phyloP scores from a whole-genome alignment of 2,888 invertebrate genomes.

The Nudaria mundana region DNA sequence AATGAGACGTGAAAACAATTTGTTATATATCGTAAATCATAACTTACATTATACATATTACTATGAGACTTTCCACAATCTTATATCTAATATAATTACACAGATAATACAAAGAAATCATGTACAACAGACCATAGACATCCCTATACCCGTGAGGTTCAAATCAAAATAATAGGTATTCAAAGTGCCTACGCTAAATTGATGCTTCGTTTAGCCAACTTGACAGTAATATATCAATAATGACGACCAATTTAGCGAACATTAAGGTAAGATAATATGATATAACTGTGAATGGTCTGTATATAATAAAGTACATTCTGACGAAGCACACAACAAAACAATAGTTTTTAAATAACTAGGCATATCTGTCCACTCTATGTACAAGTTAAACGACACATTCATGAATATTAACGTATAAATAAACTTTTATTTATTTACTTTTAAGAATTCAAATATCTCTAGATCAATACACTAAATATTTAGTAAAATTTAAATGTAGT shows the following conservation, averaged over 20 bases:
- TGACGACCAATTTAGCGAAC: too few species aligned
- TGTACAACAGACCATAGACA: too few species aligned
- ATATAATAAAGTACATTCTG: constrained; percentile 32
- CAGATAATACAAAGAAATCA: constrained; percentile 33
- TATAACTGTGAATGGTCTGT: too few species aligned
- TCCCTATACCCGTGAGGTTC: too few species aligned
- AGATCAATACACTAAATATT: constrained; percentile 38
- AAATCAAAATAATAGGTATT: too few species aligned
- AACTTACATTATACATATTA: constrained; percentile 36
- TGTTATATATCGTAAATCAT: constrained; percentile 19
- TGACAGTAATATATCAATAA: too few species aligned
- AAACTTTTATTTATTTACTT: constrained; percentile 26
- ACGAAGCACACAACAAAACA: constrained; percentile 59
- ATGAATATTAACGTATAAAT: constrained; percentile 27
- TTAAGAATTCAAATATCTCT: constrained; percentile 30
- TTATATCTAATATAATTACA: constrained; percentile 41
- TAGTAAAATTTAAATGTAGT: constrained; percentile 32
- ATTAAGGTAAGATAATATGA: too few species aligned
- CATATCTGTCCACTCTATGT: constrained; percentile 36
- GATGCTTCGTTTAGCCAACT: too few species aligned
- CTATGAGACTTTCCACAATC: constrained; percentile 55
- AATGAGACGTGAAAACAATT: constrained; percentile 14
- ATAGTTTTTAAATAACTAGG: constrained; percentile 40
- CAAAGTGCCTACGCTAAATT: too few species aligned
- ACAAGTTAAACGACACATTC: constrained; percentile 56